These are phyloP conservation scores for Choreutis nemorana DNA, from an alignment of 2,888 invertebrate genomes.

Conservation along the genomic window DNA sequence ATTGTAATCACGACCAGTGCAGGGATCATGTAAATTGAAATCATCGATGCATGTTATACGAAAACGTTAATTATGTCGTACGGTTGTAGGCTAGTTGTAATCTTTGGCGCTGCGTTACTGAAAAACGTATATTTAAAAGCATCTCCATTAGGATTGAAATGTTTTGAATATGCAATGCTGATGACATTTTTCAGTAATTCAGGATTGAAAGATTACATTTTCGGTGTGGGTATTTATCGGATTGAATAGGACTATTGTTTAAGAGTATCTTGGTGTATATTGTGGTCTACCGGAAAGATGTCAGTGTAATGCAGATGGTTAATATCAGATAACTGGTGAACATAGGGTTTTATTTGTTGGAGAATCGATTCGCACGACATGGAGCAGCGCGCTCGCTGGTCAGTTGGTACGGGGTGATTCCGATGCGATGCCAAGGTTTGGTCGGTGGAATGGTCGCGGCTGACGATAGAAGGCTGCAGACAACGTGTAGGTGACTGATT, in stretches of 20 bases:
- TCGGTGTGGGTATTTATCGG: constrained; percentile 62
- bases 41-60: too few species aligned
- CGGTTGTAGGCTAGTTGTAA: constrained; percentile 40
- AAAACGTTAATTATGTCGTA: constrained; percentile 28
- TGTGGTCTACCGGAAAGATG: constrained; percentile 47
- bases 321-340: constrained; percentile 45
- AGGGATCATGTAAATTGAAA: constrained; percentile 27
- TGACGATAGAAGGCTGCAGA: constrained; percentile 20
- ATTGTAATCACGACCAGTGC: constrained; percentile 38
- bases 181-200: too few species aligned
- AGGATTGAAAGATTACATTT: constrained; percentile 39
- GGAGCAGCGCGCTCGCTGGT: too few species aligned
- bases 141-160: too few species aligned
- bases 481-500: constrained; percentile 59
- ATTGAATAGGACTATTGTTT: constrained; percentile 49
- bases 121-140: too few species aligned
- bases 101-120: too few species aligned
- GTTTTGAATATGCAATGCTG: too few species aligned
- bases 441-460: constrained; percentile 19
- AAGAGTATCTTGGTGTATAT: constrained; percentile 50
- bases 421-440: not conserved
- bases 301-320: constrained; percentile 51
- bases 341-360: constrained; percentile 48
- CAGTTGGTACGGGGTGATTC: not conserved
- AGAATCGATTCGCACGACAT: constrained; percentile 36